These are phyloP conservation scores for Alca torda DNA, from an alignment of 2,797 vertebrate species.

Conservation along the genomic window DNA sequence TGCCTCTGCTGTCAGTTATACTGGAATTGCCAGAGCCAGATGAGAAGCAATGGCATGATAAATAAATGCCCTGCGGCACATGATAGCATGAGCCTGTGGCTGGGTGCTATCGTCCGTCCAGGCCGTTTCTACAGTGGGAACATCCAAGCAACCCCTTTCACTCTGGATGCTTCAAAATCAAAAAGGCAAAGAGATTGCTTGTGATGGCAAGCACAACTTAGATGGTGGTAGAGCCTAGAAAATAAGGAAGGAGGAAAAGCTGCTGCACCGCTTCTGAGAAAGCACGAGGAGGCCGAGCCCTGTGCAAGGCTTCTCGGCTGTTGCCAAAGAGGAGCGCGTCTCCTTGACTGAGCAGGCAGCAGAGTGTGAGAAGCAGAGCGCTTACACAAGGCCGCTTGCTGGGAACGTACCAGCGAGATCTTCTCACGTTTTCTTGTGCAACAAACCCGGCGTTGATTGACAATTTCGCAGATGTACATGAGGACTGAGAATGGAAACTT, in stretches of 20 bases:
- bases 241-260: not conserved
- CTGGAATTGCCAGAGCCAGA: not conserved
- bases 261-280: not conserved
- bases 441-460: not conserved
- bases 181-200: not conserved
- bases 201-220: not conserved
- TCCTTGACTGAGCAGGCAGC: not conserved
- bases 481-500: not conserved
- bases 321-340: not conserved
- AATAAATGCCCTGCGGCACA: not conserved
- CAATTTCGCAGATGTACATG: not conserved
- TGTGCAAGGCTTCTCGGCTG: not conserved
- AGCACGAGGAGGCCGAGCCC: not conserved
- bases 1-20: not conserved
- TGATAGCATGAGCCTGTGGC: not conserved
- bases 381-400: not conserved
- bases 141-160: not conserved
- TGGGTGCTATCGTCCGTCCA: not conserved
- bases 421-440: not conserved
- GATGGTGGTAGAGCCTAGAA: not conserved
- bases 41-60: not conserved
- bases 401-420: not conserved
- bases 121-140: not conserved
- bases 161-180: not conserved
- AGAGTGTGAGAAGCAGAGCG: not conserved